Base-by-base conservation (phyloP, 2,888 invertebrate genomes). In the Drosophila tanythrix region DNA sequence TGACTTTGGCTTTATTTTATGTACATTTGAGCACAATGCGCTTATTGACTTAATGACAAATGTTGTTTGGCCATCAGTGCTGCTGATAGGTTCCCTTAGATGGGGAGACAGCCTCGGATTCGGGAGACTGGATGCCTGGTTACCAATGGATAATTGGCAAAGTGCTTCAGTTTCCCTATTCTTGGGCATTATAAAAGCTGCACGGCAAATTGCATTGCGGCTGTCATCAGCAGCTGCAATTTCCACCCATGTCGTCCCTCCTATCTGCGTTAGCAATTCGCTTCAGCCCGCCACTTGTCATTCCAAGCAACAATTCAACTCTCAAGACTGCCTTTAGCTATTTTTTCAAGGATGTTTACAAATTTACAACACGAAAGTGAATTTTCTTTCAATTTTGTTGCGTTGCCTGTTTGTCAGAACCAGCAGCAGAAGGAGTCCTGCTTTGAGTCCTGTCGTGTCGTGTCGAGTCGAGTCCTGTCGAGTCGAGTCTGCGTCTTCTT, bases 291-390 rank as follows among this genome's bases (percentile, higher is more conserved):
- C 31, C 78, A 60, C 66, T 81, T 83, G 81, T 81, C 87, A 80
- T 73, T 53, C 56, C 38, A 67, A 71, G 64, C 56, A 72, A 74
- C 81, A 77, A 73, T 73, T 73, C 79, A 70, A 76, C 61, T 81
- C 57, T 74, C 27, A 62, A 69, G 74, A 46, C 69, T 62, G 90
- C 82, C 88, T 72, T 72, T 58, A 72, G 88, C 79, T 85, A 81
- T 81, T 87, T 86, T 88, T 84, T 83, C 90, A 82, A 88, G 90
- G 90, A 88, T 88, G 88, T 88, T 88, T 89, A 87, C 88, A 89
- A 88, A 88, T 88, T 88, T 90, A 90, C 89, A 87, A 89, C 90
- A 84, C 88, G 87, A 90, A 88, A 88, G 90, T 90, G 88, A 90
- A 90, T 88, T 88, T 88, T 88, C 89, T 87, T 90, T 86, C 90